Percentiles rank a stretch among this genome's conserved stretches.
phyloP scores from a whole-genome alignment of 2,113 vertebrate species.

The Australoheros scitulus region DNA sequence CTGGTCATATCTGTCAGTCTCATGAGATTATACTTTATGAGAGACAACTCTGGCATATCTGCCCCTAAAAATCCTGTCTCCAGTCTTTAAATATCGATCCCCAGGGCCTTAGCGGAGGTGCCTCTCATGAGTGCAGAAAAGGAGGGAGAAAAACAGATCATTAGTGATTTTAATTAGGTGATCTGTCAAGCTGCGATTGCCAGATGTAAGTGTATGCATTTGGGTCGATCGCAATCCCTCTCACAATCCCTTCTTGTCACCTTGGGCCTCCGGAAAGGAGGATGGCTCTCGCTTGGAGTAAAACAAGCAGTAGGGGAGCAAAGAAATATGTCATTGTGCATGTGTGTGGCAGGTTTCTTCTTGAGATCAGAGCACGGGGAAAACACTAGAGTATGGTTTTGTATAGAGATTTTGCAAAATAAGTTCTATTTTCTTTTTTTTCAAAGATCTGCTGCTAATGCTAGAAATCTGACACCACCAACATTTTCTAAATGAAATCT shows the following conservation, averaged over 20 bases:
- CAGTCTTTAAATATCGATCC: conserved; percentile 82
- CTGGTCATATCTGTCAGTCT: conserved; percentile 55
- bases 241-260: conserved; percentile 74
- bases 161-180: conserved; percentile 85
- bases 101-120: conserved; percentile 70
- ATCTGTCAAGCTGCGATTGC: conserved; percentile 80
- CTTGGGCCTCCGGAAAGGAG: conserved; percentile 59
- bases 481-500: not conserved
- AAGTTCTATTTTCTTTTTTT: conserved; percentile 9
- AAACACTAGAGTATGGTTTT: not conserved
- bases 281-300: conserved; percentile 55
- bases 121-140: conserved; percentile 68
- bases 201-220: conserved; percentile 78
- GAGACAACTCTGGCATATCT: conserved; percentile 63
- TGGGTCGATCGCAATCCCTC: conserved; percentile 76
- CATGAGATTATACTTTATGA: conserved; percentile 76
- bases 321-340: conserved; percentile 66
- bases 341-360: conserved; percentile 44
- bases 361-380: conserved; percentile 25
- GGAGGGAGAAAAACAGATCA: conserved; percentile 79
- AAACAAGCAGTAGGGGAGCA: conserved; percentile 55
- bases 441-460: not conserved
- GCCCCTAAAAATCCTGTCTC: conserved; percentile 68
- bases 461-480: not conserved
- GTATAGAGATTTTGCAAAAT: not conserved